These are phyloP conservation scores for Dyspetes luteomarginatus DNA, from an alignment of 2,888 invertebrate species.

Conservation along the genomic window DNA sequence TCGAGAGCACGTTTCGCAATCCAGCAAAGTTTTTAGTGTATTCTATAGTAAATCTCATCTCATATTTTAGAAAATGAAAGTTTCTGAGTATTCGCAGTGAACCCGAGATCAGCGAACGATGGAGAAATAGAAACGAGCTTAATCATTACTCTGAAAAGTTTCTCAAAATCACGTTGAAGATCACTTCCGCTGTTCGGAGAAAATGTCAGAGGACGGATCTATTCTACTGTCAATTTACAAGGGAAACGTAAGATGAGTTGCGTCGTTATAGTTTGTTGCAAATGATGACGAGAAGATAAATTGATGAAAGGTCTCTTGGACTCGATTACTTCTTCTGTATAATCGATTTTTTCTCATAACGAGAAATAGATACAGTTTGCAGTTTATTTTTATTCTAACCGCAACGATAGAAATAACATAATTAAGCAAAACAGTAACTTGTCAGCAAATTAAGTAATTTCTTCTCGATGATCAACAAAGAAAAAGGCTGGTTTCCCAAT, in stretches of 20 bases:
- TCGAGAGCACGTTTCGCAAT: constrained; percentile 21
- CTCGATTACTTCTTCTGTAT: background rate
- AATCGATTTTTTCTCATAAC: too few relatives aligned
- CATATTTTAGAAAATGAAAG: background rate
- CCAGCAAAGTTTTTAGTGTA: constrained; percentile 8
- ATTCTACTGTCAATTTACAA: constrained; percentile 34
- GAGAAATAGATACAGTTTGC: background rate
- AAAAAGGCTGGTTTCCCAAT: background rate
- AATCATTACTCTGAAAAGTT: constrained; percentile 45
- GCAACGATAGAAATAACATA: background rate
- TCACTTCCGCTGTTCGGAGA: constrained; percentile 8
- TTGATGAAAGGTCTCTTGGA: background rate
- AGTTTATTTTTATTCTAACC: background rate
- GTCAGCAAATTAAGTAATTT: constrained; percentile 20
- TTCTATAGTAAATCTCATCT: too few relatives aligned
- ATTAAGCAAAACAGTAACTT: background rate
- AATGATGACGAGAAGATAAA: background rate
- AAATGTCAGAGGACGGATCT: constrained; percentile 18
- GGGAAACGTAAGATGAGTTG: constrained; percentile 15
- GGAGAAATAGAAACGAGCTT: constrained; percentile 22
- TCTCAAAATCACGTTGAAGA: constrained; percentile 17
- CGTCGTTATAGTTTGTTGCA: too few relatives aligned
- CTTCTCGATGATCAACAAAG: background rate
- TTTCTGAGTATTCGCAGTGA: constrained; percentile 1
- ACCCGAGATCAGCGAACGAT: background rate